Percentiles rank a stretch among this genome's conserved stretches.
These are phyloP conservation scores for Mythimna impura DNA, from an alignment of 2,888 invertebrate species.

Conservation along the genomic window DNA sequence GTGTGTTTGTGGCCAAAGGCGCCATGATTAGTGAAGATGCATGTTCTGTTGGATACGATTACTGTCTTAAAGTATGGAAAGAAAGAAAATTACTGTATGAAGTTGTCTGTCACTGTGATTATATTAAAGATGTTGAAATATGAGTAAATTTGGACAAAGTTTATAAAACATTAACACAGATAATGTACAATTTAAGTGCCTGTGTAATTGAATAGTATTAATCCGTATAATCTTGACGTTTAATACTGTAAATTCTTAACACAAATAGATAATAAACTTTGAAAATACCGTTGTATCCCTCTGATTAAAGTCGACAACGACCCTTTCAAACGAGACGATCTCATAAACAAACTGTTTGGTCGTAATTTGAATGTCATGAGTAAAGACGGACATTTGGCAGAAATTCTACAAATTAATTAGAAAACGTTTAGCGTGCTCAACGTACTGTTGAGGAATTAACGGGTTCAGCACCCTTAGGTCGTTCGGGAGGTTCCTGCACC, in stretches of 20 bases:
- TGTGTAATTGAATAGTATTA: neutral
- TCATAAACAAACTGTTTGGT: conserved; percentile 31
- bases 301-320: conserved; percentile 15
- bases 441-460: neutral
- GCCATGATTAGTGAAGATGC: conserved; percentile 41
- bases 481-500: too few species aligned
- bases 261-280: neutral
- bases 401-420: conserved; percentile 19
- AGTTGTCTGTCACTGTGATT: neutral
- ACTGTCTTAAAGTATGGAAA: neutral
- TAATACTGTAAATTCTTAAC: neutral
- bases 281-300: neutral
- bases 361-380: conserved; percentile 17
- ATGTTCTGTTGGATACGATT: neutral
- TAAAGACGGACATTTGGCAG: neutral
- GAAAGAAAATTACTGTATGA: neutral
- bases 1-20: neutral
- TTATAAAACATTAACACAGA: too few species aligned
- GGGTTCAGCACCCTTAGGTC: too few species aligned
- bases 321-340: neutral
- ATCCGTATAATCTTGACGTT: neutral
- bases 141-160: too few species aligned
- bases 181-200: too few species aligned
- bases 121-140: neutral
- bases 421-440: neutral